These are phyloP conservation scores for Oncorhynchus keta DNA, from an alignment of 2,113 vertebrate species.

Conservation along the genomic window DNA sequence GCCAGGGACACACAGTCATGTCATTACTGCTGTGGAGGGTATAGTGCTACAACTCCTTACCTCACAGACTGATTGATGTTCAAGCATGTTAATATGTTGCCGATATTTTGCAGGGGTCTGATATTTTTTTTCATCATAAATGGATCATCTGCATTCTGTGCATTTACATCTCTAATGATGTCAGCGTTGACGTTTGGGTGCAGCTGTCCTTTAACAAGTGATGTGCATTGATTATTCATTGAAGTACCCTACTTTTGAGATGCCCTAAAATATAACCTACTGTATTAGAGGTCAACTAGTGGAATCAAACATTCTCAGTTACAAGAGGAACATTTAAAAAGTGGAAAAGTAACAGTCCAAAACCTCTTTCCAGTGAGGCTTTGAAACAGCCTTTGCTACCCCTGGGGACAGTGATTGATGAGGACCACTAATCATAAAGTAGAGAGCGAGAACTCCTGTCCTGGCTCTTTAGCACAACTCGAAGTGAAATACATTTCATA, in stretches of 20 bases:
- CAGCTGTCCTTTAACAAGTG: too few relatives aligned
- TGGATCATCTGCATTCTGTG: not conserved
- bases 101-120: not conserved
- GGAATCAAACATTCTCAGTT: not conserved
- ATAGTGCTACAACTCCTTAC: not conserved
- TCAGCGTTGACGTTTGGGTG: too few relatives aligned
- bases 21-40: slow-evolving; percentile 46
- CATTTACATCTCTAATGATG: too few relatives aligned
- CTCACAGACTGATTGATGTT: not conserved
- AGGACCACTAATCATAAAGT: too few relatives aligned
- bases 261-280: not conserved
- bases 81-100: not conserved
- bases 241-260: too few relatives aligned
- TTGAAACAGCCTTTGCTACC: slow-evolving; percentile 12
- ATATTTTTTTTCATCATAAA: not conserved
- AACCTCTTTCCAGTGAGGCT: slow-evolving; percentile 13
- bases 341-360: not conserved
- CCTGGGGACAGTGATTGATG: too few relatives aligned
- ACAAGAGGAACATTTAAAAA: too few relatives aligned
- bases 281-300: not conserved
- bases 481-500: too few relatives aligned
- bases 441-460: too few relatives aligned
- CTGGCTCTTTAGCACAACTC: too few relatives aligned
- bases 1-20: slow-evolving; percentile 61
- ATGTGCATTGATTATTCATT: too few relatives aligned